Base-by-base conservation (phyloP, 2,113 vertebrate species). In the Cheilinus undulatus region DNA sequence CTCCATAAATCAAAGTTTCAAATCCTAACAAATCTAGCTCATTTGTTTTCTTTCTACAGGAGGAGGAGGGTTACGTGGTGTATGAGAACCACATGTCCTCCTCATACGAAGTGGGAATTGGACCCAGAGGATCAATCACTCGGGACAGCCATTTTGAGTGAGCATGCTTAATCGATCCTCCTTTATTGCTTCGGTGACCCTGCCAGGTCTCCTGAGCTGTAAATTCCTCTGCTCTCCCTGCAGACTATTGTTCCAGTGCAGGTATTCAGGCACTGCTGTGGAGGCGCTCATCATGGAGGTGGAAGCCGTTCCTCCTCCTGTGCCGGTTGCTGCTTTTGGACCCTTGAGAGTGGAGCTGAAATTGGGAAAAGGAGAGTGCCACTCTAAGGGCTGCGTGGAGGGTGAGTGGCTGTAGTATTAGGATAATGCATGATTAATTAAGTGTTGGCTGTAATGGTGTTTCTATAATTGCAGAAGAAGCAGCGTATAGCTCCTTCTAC, bases 71-170 rank as follows among this genome's bases (percentile, higher is more conserved):
- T 13, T 82, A 70, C 24, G 53, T 93, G 3, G 82, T 91, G 0
- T 94, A 93, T n/a, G 89, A 93, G 59, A 93, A 94, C 81, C 75
- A 86, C 68, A 91, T 93, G 90, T 82, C 76, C 0, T 92, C 92
- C 0, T 89, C 89, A 0, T 92, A 92, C 65, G 90, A 93, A 40
- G 91, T 93, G 32, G 89, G 87, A 27, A 3, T 91, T 17, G 92
- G 91, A n/a, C 83, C 87, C 13, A 86, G 64, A 70, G 93, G 92
- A 0, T 90, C 90, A 3, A 92, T 94, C 75, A 93, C 91, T 27
- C 90, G 92, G 54, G 93, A 94, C 72, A 93, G 91, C 38, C 86
- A 90, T 57, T 94, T 91, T 91, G 91, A 92, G 93, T 94, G 51
- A 86, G 92, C 86, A 17, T 45, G 8, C 42, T 15, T 42, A 58